Evolutionary conservation across 1,140 invertebrate species (phyloP).

Genomic region (Hyles euphorbiae): DNA sequence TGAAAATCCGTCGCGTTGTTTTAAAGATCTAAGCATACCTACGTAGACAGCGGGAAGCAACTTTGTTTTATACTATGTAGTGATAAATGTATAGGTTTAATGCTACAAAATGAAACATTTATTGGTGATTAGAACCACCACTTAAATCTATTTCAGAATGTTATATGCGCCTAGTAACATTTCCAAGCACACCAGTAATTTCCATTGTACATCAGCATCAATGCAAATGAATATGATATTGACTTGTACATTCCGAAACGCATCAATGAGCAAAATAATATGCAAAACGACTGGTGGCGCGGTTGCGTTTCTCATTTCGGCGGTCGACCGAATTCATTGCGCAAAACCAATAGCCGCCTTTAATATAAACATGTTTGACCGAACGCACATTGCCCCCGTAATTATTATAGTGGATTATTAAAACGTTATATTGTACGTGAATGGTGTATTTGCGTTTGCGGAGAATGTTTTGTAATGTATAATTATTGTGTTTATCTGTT

Average conservation of each 20-base stretch:
- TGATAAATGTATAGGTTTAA: too few species aligned
- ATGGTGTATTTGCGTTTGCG: conserved; percentile 4
- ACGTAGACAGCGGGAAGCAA: too few species aligned
- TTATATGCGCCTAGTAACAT: too few species aligned
- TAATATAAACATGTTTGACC: conserved; percentile 41
- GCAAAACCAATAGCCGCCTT: conserved; percentile 45
- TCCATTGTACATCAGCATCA: conserved; percentile 18
- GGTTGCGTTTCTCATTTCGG: conserved; percentile 40
- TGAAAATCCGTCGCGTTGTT: too few species aligned
- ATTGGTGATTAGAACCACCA: too few species aligned
- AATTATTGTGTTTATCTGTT: background rate
- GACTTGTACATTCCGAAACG: conserved; percentile 21
- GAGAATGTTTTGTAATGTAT: background rate
- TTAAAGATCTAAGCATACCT: too few species aligned
- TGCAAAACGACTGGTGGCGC: conserved; percentile 33
- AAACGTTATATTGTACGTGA: conserved; percentile 15
- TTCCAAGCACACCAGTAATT: too few species aligned
- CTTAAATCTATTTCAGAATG: too few species aligned
- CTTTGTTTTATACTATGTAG: too few species aligned
- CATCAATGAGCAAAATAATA: conserved; percentile 50
- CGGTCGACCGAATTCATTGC: conserved; percentile 44
- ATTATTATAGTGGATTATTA: conserved; percentile 31
- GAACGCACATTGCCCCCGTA: conserved; percentile 31
- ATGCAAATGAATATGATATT: conserved; percentile 40
- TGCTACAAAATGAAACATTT: too few species aligned